Evolutionary conservation across 2,888 invertebrate genomes (phyloP).

Genomic region (Drosophila hamatofila): DNA sequence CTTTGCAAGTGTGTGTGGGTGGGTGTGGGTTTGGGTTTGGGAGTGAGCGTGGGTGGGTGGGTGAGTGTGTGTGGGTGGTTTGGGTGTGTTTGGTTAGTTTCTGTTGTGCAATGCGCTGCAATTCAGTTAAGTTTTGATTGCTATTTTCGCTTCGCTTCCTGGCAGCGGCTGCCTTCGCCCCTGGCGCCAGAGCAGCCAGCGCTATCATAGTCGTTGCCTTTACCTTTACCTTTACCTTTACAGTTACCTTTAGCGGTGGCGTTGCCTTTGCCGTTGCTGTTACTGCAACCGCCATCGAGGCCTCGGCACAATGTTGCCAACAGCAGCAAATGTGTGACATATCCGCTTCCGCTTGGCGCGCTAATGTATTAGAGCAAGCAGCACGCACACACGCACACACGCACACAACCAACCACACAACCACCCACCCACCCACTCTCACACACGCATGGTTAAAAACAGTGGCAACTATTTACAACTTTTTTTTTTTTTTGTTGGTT

Average conservation of each 20-base stretch:
- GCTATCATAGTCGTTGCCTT: background rate
- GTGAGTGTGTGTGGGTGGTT: background rate
- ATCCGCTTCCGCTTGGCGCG: slow-evolving; percentile 73
- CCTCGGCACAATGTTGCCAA: slow-evolving; percentile 65
- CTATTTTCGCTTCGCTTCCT: slow-evolving; percentile 80
- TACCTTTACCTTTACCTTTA: background rate
- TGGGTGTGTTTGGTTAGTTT: slow-evolving; percentile 19
- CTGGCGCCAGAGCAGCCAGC: background rate
- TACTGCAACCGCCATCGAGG: slow-evolving; percentile 18
- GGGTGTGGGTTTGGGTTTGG: slow-evolving; percentile 1
- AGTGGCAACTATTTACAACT: slow-evolving; percentile 48
- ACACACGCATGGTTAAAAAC: slow-evolving; percentile 13
- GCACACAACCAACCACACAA: background rate
- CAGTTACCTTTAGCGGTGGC: background rate
- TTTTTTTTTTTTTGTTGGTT: slow-evolving; percentile 3
- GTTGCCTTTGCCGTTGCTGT: background rate
- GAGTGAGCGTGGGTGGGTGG: background rate
- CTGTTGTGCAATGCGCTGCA: slow-evolving; percentile 66
- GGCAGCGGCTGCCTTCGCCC: slow-evolving; percentile 35
- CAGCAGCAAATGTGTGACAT: slow-evolving; percentile 77
- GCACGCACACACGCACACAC: background rate
- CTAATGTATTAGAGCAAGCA: slow-evolving; percentile 65
- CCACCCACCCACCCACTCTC: background rate
- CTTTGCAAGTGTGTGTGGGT: slow-evolving; percentile 22
- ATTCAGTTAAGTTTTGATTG: slow-evolving; percentile 81